These are phyloP conservation scores for Neoitamus cyanurus DNA, from an alignment of 2,888 invertebrate species.

Conservation along the genomic window DNA sequence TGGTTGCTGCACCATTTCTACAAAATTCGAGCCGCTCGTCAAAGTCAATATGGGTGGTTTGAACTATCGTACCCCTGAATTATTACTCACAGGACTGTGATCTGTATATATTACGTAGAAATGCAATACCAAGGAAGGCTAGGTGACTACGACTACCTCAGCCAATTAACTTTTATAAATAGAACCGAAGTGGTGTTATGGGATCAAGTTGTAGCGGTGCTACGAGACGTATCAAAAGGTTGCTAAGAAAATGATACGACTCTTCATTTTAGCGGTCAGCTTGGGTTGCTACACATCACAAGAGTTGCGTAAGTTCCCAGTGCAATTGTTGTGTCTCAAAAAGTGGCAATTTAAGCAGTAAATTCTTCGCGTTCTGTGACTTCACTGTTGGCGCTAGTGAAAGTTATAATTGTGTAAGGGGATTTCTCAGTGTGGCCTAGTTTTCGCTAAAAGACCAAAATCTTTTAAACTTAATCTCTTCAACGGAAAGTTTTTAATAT, in stretches of 20 bases:
- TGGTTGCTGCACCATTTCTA: not conserved
- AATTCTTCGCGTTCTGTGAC: not conserved
- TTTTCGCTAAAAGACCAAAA: too few species aligned
- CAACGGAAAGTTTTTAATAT: too few species aligned
- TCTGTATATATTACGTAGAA: not conserved
- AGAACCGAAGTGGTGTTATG: not conserved
- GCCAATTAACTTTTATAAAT: not conserved
- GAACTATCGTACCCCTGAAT: not conserved
- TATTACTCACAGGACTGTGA: not conserved
- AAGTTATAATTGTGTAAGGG: too few species aligned
- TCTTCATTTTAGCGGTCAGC: not conserved
- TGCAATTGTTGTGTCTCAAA: not conserved
- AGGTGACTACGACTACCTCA: not conserved
- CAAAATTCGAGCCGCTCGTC: not conserved
- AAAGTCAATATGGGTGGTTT: not conserved
- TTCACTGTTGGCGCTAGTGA: too few species aligned
- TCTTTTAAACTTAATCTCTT: too few species aligned
- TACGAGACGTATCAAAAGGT: not conserved
- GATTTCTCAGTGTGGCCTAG: too few species aligned
- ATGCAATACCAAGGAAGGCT: not conserved
- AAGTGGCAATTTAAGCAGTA: not conserved
- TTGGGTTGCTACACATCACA: not conserved
- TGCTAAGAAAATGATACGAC: not conserved
- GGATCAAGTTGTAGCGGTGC: not conserved
- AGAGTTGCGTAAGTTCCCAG: not conserved